phyloP scores from a whole-genome alignment of 2,888 invertebrate genomes.

The Meliscaeva auricollis region DNA sequence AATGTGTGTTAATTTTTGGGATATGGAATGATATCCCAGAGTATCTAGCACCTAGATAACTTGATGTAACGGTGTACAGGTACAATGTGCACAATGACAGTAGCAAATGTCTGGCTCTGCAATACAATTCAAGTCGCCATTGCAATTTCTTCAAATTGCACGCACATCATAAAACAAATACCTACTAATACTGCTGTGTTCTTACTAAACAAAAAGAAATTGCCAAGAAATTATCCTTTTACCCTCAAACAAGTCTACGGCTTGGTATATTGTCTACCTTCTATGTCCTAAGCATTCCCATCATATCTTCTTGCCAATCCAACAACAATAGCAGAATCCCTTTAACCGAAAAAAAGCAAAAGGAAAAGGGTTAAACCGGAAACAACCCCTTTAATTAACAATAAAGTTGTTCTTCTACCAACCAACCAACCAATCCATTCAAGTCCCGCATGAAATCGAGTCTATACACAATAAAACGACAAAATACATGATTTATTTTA shows the following conservation, averaged over 20 bases:
- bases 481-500: conserved; percentile 11
- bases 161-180: too few species aligned
- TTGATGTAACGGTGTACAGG: too few species aligned
- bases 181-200: too few species aligned
- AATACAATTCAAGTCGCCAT: too few species aligned
- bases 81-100: too few species aligned
- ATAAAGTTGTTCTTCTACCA: conserved; percentile 32
- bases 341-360: neutral
- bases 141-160: too few species aligned
- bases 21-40: too few species aligned
- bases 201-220: too few species aligned
- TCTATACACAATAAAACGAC: neutral
- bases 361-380: conserved; percentile 66
- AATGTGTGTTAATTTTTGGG: too few species aligned
- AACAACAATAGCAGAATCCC: neutral
- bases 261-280: neutral
- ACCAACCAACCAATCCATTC: conserved; percentile 5
- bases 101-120: too few species aligned
- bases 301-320: neutral
- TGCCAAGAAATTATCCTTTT: neutral
- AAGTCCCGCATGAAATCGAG: conserved; percentile 38
- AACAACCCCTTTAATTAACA: conserved; percentile 65
- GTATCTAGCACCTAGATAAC: too few species aligned
- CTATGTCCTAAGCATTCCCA: neutral
- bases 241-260: neutral